A percentile compares a stretch with the other conserved stretches of the same genome.
These are phyloP conservation scores for Muscina levida DNA, from an alignment of 2,888 invertebrate genomes.

Conservation along the genomic window DNA sequence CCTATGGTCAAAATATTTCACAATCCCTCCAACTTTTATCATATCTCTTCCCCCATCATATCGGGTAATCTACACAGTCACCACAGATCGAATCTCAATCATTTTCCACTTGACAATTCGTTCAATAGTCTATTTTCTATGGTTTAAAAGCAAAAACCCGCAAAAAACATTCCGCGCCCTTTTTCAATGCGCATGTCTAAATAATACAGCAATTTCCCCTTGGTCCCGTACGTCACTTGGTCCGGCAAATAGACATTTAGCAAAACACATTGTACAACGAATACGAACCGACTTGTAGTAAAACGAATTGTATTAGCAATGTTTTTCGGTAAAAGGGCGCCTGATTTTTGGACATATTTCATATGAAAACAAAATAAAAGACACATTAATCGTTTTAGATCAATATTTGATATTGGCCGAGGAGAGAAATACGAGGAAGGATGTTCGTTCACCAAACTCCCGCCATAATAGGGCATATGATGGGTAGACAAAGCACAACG, in stretches of 20 bases:
- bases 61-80: no score
- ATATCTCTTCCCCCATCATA: no score
- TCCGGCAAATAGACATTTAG: background rate
- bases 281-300: slow-evolving; percentile 8
- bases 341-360: slow-evolving; percentile 24
- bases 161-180: slow-evolving; percentile 53
- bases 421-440: slow-evolving; percentile 1
- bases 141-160: background rate
- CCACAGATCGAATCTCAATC: no score
- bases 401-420: slow-evolving; percentile 46
- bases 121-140: no score
- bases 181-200: slow-evolving; percentile 57
- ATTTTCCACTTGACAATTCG: no score
- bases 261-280: slow-evolving; percentile 3
- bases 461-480: slow-evolving; percentile 13
- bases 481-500: no score
- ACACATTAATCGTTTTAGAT: slow-evolving; percentile 33
- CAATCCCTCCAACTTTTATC: no score
- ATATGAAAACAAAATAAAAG: slow-evolving; percentile 27
- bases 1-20: no score
- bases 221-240: background rate
- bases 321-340: slow-evolving; percentile 50
- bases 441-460: slow-evolving; percentile 1
- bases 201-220: slow-evolving; percentile 18
- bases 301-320: slow-evolving; percentile 28